phyloP scores from a whole-genome alignment of 1,140 invertebrate genomes.

The Hypsibius dujardini region DNA sequence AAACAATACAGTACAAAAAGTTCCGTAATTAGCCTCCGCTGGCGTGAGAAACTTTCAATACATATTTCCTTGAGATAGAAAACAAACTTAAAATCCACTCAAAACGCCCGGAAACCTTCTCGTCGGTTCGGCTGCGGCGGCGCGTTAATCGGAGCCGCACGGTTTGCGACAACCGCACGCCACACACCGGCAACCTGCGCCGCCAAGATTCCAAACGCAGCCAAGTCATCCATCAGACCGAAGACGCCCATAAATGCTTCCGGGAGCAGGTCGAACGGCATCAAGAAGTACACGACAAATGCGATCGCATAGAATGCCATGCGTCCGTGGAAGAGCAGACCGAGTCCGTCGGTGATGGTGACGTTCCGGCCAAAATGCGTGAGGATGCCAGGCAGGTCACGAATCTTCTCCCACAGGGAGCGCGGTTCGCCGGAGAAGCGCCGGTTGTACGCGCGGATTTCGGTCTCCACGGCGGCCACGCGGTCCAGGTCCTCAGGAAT shows the following conservation, averaged over 20 bases:
- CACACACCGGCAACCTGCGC: background rate
- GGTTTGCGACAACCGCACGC: background rate
- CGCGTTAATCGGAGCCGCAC: too few relatives aligned
- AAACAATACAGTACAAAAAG: too few relatives aligned
- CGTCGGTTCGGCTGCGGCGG: too few relatives aligned
- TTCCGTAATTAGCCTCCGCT: too few relatives aligned
- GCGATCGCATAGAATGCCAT: background rate
- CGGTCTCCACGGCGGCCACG: constrained; percentile 26
- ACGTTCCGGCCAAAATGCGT: background rate
- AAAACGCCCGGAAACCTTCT: too few relatives aligned
- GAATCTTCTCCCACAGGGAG: constrained; percentile 12
- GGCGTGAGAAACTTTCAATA: too few relatives aligned
- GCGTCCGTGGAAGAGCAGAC: background rate
- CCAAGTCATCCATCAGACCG: background rate
- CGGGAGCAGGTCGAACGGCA: constrained; percentile 14
- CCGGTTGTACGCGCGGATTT: constrained; percentile 36
- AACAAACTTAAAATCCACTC: too few relatives aligned
- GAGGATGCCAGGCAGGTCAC: constrained; percentile 2
- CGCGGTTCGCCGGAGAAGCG: constrained; percentile 37
- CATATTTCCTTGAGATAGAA: too few relatives aligned
- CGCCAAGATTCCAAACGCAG: background rate
- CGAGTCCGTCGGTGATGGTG: background rate
- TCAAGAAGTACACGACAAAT: background rate
- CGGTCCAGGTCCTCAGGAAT: constrained; percentile 25
- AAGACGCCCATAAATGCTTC: background rate